Percentiles rank a stretch among this genome's conserved stretches.
Evolutionary conservation across 2,888 invertebrate species (phyloP).

Genomic region (Hermodice carunculata): DNA sequence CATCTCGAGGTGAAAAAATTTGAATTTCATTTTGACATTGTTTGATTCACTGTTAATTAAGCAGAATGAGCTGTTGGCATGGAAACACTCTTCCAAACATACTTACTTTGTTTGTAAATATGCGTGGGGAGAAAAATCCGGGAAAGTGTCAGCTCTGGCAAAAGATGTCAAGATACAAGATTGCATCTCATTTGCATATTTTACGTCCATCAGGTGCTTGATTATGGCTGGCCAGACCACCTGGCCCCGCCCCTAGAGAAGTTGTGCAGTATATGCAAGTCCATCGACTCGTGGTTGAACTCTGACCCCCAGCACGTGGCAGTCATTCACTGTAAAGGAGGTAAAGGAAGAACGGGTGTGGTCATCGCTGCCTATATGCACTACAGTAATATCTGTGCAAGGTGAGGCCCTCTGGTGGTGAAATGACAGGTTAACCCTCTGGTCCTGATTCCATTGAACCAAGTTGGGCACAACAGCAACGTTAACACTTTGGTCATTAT

Average conservation of each 20-base stretch:
- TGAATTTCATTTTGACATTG: too few species aligned
- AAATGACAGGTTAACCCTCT: not conserved
- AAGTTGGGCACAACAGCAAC: not conserved
- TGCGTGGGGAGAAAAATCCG: too few species aligned
- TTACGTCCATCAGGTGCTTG: constrained; percentile 71
- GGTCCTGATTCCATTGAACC: not conserved
- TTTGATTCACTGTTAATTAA: too few species aligned
- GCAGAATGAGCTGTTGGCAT: too few species aligned
- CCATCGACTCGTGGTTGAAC: constrained; percentile 92
- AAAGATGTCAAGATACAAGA: too few species aligned
- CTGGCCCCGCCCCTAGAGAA: constrained; percentile 90
- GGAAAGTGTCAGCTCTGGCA: too few species aligned
- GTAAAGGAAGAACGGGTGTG: constrained; percentile 87
- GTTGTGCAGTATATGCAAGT: constrained; percentile 92
- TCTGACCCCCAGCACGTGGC: constrained; percentile 87
- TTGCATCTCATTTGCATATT: not conserved
- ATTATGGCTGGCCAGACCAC: constrained; percentile 88
- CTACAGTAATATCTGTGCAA: constrained; percentile 92
- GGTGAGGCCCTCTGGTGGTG: constrained; percentile 46
- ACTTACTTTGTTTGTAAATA: too few species aligned
- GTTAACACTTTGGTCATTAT: too few species aligned
- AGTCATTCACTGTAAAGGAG: constrained; percentile 89
- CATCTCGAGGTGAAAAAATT: too few species aligned
- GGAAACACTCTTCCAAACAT: too few species aligned
- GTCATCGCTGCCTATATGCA: constrained; percentile 94